Base-by-base conservation (phyloP, 2,113 vertebrate genomes). In the Ammodytes marinus region DNA sequence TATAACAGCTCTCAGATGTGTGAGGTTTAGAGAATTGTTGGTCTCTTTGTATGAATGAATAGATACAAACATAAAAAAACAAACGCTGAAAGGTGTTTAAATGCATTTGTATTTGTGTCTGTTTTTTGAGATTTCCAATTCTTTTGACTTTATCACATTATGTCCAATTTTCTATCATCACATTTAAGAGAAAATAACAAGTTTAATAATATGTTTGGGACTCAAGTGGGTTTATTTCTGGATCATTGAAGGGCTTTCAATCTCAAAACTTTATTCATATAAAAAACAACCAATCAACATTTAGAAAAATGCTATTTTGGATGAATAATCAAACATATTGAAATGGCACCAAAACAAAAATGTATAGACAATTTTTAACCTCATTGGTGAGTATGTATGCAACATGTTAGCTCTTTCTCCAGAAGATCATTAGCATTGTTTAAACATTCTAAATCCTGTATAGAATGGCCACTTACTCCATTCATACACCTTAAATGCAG, bases 1-100 rank as follows among this genome's bases (percentile, higher is more conserved):
- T 79, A 57, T 69, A 57, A 74, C 64, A 78, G 43, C 27, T 60
- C 55, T 70, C 79, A 64, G 57, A 70, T 12, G n/a, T 64, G 6
- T 8, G 5, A 68, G 50, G 49, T 53, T 39, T 9, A 69, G n/a
- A 11, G 46, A 61, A 67, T 54, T 61, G 40, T n/a, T 6, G 11
- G 17, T 27, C 49, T 71, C 47, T 53, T 15, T 46, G 14, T 72
- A 54, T 58, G n/a, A 58, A 61, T 74, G 37, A 59, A 60, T 39
- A 68, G 57, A 64, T 49, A 35, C 8, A 61, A 53, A 37, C 17
- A 12, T 27, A 47, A 60, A 50, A 60, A 27, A 27, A 27, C 27
- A 27, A 27, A 27, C 27, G 2, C 27, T 27, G 27, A 27, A 27
- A n/a, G n/a, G 27, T 27, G 27, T 27, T 27, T 27, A 27, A 27